Base-by-base conservation (phyloP, 2,113 vertebrate genomes). In the Crocuta crocuta region DNA sequence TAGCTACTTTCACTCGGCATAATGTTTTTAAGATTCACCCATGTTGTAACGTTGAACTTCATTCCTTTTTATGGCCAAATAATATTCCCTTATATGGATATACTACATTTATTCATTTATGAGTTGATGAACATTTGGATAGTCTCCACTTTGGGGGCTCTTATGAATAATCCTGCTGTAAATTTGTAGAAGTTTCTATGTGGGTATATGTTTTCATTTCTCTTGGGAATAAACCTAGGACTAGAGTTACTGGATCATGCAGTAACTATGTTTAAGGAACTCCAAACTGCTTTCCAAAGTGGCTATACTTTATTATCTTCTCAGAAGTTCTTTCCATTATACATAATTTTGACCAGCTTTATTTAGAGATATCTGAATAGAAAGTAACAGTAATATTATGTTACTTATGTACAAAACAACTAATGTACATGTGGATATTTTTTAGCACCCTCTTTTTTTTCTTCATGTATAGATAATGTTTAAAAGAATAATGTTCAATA, bases 291-390 rank as follows among this genome's bases (percentile, higher is more conserved):
- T 91, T 88, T 71, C 15, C 21, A 23, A 61, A 83, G 45, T 58
- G 61, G 9, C 31, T 45, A 0, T 85, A n/a, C 19, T 10, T 83
- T 94, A 71, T 95, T 76, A 58, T 48, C 82, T 93, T 3, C 1
- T 78, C 65, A 89, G 78, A 81, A 78, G 21, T 81, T 95, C 63
- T 93, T 89, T 87, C 76, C 8, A 58, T 90, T 93, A 26, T 68
- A 15, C 80, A 94, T 94, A 89, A 93, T 88, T 94, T 95, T 82
- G 31, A 74, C 19, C 19, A 88, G 12, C 45, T 88, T 85, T 90
- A 48, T 85, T 93, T 76, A 48, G n/a, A 93, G 24, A 89, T 88
- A 48, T 10, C 96, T 26, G 83, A 50, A 80, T 95, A 85, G 33
- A 85, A 96, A 86, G 9, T 93, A 88, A 89, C 6, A 89, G 48